These are phyloP conservation scores for Conus canariensis DNA, from an alignment of 2,888 invertebrate species.

Conservation along the genomic window DNA sequence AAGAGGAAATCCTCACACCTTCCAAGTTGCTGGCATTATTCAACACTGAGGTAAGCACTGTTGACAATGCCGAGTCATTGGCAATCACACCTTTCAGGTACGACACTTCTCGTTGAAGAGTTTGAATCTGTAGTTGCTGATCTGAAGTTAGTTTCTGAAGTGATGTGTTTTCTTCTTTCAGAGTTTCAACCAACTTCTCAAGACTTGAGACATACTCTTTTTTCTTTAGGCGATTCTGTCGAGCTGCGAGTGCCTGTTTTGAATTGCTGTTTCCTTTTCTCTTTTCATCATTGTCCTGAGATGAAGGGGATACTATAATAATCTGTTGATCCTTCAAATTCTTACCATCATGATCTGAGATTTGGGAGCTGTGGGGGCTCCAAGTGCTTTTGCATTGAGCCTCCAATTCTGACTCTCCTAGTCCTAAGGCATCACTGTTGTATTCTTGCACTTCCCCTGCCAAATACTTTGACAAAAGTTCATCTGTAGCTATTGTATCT, in stretches of 20 bases:
- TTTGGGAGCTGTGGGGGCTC: background rate
- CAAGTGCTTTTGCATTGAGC: background rate
- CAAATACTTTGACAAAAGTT: background rate
- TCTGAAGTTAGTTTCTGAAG: background rate
- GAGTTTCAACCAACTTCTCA: background rate
- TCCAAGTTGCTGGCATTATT: background rate
- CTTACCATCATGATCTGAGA: background rate
- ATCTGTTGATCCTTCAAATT: background rate
- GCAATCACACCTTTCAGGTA: constrained; percentile 21
- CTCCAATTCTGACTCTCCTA: background rate
- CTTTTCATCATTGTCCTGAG: background rate
- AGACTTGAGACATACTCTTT: background rate
- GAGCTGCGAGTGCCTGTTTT: constrained; percentile 1
- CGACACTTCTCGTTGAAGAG: background rate
- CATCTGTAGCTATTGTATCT: background rate
- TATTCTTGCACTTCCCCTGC: background rate
- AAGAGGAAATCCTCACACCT: background rate
- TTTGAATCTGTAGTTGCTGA: background rate
- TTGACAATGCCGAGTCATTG: constrained; percentile 18
- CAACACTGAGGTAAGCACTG: background rate
- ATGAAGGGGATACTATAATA: background rate
- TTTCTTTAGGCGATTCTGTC: background rate
- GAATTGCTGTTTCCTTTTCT: background rate
- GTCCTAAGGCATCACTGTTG: too few relatives aligned
- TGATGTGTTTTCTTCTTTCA: background rate